Base-by-base conservation (phyloP, 2,113 vertebrate species). In the Labeo rohita region DNA sequence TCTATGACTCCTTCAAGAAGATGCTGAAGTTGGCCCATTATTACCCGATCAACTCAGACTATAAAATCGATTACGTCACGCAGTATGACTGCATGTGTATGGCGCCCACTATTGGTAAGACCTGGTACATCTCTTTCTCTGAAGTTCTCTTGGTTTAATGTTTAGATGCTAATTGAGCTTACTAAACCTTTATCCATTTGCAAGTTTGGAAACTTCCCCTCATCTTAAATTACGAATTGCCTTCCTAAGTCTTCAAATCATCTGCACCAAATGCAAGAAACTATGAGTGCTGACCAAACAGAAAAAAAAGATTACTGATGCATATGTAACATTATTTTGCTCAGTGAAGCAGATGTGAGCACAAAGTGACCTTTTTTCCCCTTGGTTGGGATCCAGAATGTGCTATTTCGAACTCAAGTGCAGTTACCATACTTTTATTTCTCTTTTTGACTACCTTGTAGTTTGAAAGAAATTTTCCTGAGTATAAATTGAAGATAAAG, bases 1-100 rank as follows among this genome's bases (percentile, higher is more conserved):
- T 99, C 88, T 99, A 99, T 0, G 98, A 99, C 70, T 95, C 98
- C 92, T 98, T 99, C 93, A 99, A 99, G 94, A 99, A 99, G 94
- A 99, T 99, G 98, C 94, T 99, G 74, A 98, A 98, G 89, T 90
- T 99, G 73, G 94, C 96, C 0, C 93, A 98, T 89, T 93, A 98
- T 91, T 99, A 98, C 85, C 98, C 97, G 21, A 98, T 99, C 92
- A 97, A 99, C 91, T 92, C 96, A 0, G 80, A 96, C 21, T 99
- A 94, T 86, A 96, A 75, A 91, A 89, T 94, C 89, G 96, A 98
- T 15, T 92, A 95, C 2, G 90, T 97, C 68, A 99, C 97, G 0
- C 95, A 92, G 56, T 99, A 97, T 63, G 96, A 95, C 88, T 99
- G 98, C 89, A 92, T 95, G 88, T 99, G 98, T 54, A 91, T 97